Percentiles rank a stretch among this genome's conserved stretches.
These are phyloP conservation scores for Tipula vernalis DNA, from an alignment of 2,888 invertebrate species.

Conservation along the genomic window DNA sequence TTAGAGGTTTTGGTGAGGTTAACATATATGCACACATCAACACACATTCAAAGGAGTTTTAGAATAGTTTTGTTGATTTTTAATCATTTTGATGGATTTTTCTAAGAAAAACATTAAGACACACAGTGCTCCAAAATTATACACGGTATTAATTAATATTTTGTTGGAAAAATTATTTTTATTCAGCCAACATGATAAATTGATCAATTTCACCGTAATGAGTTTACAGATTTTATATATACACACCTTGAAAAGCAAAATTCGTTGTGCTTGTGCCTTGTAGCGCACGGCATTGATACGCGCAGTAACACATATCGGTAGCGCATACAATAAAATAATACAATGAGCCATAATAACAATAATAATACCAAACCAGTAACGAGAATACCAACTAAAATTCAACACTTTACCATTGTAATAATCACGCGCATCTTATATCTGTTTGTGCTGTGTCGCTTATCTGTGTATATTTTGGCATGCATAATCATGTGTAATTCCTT, in stretches of 20 bases:
- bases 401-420: background rate
- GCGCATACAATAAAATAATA: background rate
- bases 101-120: background rate
- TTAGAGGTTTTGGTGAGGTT: background rate
- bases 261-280: background rate
- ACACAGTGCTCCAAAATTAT: background rate
- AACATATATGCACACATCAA: too few species aligned
- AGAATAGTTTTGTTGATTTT: background rate
- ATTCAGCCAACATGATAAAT: background rate
- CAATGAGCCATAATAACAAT: background rate
- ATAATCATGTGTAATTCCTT: background rate
- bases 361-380: background rate
- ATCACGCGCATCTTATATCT: background rate
- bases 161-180: background rate
- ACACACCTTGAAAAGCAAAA: background rate
- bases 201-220: background rate
- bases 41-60: background rate
- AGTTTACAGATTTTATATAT: background rate
- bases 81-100: background rate
- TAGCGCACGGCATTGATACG: background rate
- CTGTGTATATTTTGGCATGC: background rate
- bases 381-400: background rate
- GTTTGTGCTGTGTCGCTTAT: background rate
- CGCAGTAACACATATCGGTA: background rate
- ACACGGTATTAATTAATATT: background rate